Evolutionary conservation across 2,888 invertebrate species (phyloP).

Genomic region (Coronaproctus castanopsis): DNA sequence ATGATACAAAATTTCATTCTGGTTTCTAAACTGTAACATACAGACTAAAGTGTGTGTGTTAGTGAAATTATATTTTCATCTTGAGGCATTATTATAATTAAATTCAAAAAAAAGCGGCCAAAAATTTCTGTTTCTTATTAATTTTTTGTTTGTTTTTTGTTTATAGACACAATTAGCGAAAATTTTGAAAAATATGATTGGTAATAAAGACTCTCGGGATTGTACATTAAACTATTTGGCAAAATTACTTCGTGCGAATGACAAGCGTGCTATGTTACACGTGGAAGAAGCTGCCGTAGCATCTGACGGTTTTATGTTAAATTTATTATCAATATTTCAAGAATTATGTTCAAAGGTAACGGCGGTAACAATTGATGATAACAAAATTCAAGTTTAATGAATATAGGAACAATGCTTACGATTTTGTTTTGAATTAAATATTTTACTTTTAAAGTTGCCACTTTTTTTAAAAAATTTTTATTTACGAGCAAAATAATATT

Average conservation of each 20-base stretch:
- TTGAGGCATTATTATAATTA: no score
- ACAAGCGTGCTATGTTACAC: constrained; percentile 73
- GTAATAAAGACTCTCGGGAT: constrained; percentile 61
- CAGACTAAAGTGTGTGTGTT: no score
- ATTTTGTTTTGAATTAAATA: constrained; percentile 1
- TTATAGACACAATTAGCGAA: constrained; percentile 46
- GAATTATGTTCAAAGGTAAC: constrained; percentile 65
- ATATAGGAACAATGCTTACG: neutral
- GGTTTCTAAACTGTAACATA: no score
- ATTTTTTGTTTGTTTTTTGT: no score
- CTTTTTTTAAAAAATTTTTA: neutral
- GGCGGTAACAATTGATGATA: constrained; percentile 18
- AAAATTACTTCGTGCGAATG: constrained; percentile 54
- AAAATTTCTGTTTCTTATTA: no score
- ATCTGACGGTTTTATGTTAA: constrained; percentile 89
- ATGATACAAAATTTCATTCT: no score
- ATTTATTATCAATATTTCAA: constrained; percentile 76
- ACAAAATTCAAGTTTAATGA: neutral
- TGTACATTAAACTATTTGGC: constrained; percentile 60
- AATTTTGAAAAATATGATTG: constrained; percentile 62
- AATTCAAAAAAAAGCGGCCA: no score
- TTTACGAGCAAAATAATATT: no score
- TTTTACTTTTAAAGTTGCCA: neutral
- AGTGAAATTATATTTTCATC: no score
- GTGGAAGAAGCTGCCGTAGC: constrained; percentile 70